phyloP scores from a whole-genome alignment of 2,888 invertebrate genomes.

The Ormia ochracea region DNA sequence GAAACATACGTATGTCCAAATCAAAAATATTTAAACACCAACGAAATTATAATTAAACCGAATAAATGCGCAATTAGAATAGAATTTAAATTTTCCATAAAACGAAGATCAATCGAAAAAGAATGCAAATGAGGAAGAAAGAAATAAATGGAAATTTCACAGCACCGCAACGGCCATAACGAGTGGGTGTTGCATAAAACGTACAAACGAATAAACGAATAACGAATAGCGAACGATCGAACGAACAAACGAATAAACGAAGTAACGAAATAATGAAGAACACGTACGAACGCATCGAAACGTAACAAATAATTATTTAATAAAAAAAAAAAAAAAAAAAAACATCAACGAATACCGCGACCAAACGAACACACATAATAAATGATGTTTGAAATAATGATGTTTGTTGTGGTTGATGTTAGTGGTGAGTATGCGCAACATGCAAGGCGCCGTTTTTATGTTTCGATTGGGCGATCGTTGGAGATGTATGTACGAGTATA shows the following conservation, averaged over 20 bases:
- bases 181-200: slow-evolving; percentile 29
- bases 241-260: not conserved
- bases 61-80: slow-evolving; percentile 19
- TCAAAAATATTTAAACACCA: slow-evolving; percentile 44
- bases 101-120: slow-evolving; percentile 19
- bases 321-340: not conserved
- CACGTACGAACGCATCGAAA: slow-evolving; percentile 6
- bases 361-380: not conserved
- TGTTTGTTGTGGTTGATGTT: slow-evolving; percentile 25
- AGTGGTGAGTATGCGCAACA: slow-evolving; percentile 38
- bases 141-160: slow-evolving; percentile 5
- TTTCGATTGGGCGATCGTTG: slow-evolving; percentile 8
- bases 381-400: not conserved
- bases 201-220: not conserved
- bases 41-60: slow-evolving; percentile 18
- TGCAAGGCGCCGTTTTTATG: slow-evolving; percentile 44
- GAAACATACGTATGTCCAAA: slow-evolving; percentile 49
- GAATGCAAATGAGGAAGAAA: not conserved
- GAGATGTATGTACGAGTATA: slow-evolving; percentile 41
- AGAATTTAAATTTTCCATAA: no score
- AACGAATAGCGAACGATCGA: not conserved
- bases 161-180: slow-evolving; percentile 33
- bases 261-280: not conserved
- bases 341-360: not conserved
- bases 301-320: no score